Evolutionary conservation across 1,140 invertebrate species (phyloP).

Genomic region (Psix sp.): DNA sequence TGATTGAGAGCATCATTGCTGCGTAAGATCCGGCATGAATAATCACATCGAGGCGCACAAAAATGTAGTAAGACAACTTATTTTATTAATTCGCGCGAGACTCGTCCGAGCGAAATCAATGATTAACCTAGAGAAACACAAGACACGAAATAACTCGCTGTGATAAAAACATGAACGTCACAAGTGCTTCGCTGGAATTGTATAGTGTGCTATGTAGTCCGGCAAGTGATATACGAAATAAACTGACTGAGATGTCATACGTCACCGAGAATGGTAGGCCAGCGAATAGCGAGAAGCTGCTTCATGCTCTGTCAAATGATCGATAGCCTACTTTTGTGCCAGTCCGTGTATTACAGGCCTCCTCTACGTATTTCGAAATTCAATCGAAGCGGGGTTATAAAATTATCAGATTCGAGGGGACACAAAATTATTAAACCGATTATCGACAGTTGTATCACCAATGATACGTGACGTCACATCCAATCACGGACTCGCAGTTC

Average conservation of each 20-base stretch:
- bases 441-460: slow-evolving; percentile 6
- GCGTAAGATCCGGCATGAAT: too few relatives aligned
- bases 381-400: slow-evolving; percentile 25
- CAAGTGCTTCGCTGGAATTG: too few relatives aligned
- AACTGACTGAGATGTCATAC: slow-evolving; percentile 44
- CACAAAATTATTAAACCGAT: neutral
- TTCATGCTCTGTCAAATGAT: slow-evolving; percentile 56
- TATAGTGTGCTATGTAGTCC: too few relatives aligned
- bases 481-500: too few relatives aligned
- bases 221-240: slow-evolving; percentile 22
- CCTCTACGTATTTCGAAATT: slow-evolving; percentile 42
- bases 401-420: slow-evolving; percentile 13
- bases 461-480: neutral
- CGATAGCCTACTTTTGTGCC: slow-evolving; percentile 61
- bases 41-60: too few relatives aligned
- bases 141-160: too few relatives aligned
- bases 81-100: too few relatives aligned
- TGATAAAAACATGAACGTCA: too few relatives aligned
- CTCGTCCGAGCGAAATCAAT: too few relatives aligned
- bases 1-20: too few relatives aligned
- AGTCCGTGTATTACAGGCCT: slow-evolving; percentile 16
- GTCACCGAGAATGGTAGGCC: slow-evolving; percentile 35
- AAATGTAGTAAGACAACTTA: too few relatives aligned
- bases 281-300: slow-evolving; percentile 35
- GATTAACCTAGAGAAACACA: too few relatives aligned